These are phyloP conservation scores for Halichoerus grypus DNA, from an alignment of 2,113 vertebrate genomes.

Conservation along the genomic window DNA sequence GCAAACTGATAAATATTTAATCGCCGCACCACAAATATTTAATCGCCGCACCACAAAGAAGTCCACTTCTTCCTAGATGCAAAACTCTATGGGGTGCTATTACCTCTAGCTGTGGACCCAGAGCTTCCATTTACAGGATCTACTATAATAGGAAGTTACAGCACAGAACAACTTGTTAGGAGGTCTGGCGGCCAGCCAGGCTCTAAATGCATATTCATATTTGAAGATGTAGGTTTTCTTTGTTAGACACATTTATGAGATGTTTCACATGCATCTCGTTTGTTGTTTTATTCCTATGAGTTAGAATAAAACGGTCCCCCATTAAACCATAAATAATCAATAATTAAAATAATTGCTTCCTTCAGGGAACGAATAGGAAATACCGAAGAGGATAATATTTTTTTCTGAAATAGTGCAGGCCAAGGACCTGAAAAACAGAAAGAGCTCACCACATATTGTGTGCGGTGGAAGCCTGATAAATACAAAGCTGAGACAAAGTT, in stretches of 20 bases:
- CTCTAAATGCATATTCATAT: slow-evolving; percentile 30
- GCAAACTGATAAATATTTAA: slow-evolving; percentile 69
- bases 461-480: background rate
- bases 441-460: background rate
- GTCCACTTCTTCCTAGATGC: background rate
- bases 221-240: slow-evolving; percentile 32
- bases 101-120: background rate
- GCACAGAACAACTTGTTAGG: slow-evolving; percentile 1
- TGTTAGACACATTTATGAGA: slow-evolving; percentile 39
- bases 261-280: background rate
- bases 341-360: slow-evolving; percentile 66
- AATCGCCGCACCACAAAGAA: slow-evolving; percentile 7
- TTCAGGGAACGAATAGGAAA: slow-evolving; percentile 48
- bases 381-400: slow-evolving; percentile 26
- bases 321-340: slow-evolving; percentile 72
- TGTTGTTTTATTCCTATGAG: slow-evolving; percentile 47
- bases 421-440: background rate
- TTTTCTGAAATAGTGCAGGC: slow-evolving; percentile 28
- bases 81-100: background rate
- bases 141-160: background rate
- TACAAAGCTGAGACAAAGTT: slow-evolving; percentile 1
- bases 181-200: background rate
- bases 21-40: slow-evolving; percentile 51
- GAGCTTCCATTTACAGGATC: background rate
- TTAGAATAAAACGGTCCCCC: slow-evolving; percentile 30